Percentiles rank a stretch among this genome's conserved stretches.
Conservation (phyloP, 2,888 invertebrate species). For the Plagodis pulveraria region DNA sequence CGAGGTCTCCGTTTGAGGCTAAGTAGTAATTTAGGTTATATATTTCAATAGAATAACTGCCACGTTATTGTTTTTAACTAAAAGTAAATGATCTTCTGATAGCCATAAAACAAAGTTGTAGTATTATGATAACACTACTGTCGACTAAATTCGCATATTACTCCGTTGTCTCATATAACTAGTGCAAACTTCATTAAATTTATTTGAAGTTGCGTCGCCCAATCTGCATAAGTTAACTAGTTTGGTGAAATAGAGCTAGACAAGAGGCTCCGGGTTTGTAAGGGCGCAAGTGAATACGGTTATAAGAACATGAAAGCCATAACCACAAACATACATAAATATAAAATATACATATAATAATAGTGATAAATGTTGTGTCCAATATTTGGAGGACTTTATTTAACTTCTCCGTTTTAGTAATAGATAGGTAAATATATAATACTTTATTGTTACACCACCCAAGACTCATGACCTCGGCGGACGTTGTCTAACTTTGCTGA, state of each 20-base stretch:
- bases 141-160: constrained; percentile 10
- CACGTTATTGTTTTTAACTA: too few relatives aligned
- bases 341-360: too few relatives aligned
- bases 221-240: constrained; percentile 46
- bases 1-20: too few relatives aligned
- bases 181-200: constrained; percentile 26
- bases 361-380: too few relatives aligned
- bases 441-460: too few relatives aligned
- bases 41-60: neutral
- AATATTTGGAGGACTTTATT: too few relatives aligned
- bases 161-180: constrained; percentile 19
- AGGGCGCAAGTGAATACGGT: neutral
- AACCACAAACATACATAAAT: neutral
- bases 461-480: too few relatives aligned
- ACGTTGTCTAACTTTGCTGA: too few relatives aligned
- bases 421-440: too few relatives aligned
- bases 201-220: constrained; percentile 28
- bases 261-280: constrained; percentile 7
- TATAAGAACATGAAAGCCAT: constrained; percentile 7
- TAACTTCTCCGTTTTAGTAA: too few relatives aligned
- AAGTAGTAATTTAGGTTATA: too few relatives aligned
- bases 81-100: neutral
- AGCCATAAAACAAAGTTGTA: neutral
- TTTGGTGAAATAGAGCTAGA: constrained; percentile 29
- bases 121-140: neutral